Evolutionary conservation across 1,140 invertebrate genomes (phyloP).

Genomic region (Metopolophium dirhodum): DNA sequence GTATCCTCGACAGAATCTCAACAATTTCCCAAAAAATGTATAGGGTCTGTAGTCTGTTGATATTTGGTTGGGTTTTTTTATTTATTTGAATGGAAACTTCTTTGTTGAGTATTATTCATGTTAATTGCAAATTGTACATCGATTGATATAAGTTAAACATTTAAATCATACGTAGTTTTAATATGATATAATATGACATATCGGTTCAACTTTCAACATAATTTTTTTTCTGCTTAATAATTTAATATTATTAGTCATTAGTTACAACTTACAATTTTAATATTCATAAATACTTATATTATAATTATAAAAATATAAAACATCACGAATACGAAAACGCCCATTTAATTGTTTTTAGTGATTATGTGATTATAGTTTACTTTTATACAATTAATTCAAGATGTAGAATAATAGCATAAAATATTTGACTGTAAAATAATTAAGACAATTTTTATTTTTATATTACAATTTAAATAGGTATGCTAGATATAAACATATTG

Average conservation of each 20-base stretch:
- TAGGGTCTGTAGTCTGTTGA: neutral
- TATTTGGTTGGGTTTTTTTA: neutral
- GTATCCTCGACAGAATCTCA: neutral
- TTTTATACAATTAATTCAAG: neutral
- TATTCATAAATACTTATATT: neutral
- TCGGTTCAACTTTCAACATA: neutral
- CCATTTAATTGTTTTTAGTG: neutral
- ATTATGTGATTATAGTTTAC: neutral
- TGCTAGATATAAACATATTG: neutral
- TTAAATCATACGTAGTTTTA: neutral
- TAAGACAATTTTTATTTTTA: neutral
- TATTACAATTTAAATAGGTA: neutral
- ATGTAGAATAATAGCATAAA: neutral
- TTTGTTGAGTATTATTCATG: neutral
- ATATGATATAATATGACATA: neutral
- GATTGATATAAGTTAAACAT: neutral
- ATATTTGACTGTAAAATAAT: neutral
- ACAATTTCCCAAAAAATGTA: neutral
- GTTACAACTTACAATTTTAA: neutral
- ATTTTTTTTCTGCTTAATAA: neutral
- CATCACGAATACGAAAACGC: slow-evolving; percentile 1
- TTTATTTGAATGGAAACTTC: neutral
- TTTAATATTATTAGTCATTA: neutral
- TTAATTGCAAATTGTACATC: neutral
- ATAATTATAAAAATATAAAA: neutral